Base-by-base conservation (phyloP, 1,140 invertebrate species). In the Euglossa dilemma region DNA sequence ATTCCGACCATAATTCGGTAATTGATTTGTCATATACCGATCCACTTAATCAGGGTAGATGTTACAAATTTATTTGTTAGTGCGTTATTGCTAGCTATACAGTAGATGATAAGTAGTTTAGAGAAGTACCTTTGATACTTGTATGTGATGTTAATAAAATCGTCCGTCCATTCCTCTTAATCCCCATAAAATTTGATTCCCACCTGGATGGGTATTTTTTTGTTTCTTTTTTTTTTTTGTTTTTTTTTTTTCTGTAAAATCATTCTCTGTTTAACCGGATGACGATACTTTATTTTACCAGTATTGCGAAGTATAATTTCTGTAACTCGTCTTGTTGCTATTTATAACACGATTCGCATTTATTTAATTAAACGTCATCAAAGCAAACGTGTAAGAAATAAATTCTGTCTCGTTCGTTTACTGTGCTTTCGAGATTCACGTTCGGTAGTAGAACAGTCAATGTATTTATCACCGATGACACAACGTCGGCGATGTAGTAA, bases 101-200 rank as follows among this genome's bases (percentile, higher is more conserved):
- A 50, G n/a, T 83, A 85, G 74, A 64, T 28, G 59, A 69, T 84
- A 66, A 84, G 61, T 84, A 79, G 76, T n/a, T 61, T 69, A 70
- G 36, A 69, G 56, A 64, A 73, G 57, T 72, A 79, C 16, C 16
- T 77, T 18, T 69, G 36, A 84, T 88, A 57, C 63, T 50, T 88
- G 73, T 87, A 85, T 69, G 72, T 74, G 72, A 75, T 85, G 56
- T 87, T 75, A 88, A 88, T 88, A 88, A 88, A 88, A 82, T 88
- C 74, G 79, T 70, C 75, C 47, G 59, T 87, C 64, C 56, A 52
- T 75, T 66, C 85, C 73, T 80, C 14, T 54, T 63, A 70, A 74
- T 87, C 25, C 81, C 74, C 73, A 59, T 50, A 23, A 20, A 64
- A 66, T 67, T 28, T 56, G 47, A n/a, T 28, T 52, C 28, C 45